phyloP scores from a whole-genome alignment of 2,888 invertebrate genomes.

The Crepidodera aurea region DNA sequence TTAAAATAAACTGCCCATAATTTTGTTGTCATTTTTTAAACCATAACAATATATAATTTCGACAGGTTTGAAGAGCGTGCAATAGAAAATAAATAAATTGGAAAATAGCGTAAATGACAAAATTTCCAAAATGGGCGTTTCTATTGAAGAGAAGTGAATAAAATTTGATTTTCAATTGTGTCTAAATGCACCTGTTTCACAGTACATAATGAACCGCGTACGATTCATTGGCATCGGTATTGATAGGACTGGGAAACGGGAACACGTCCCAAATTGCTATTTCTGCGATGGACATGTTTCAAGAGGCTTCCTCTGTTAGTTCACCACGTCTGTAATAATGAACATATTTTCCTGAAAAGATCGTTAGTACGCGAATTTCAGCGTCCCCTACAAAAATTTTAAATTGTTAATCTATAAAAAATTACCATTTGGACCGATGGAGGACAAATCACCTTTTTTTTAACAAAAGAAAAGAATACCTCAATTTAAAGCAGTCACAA shows the following conservation, averaged over 20 bases:
- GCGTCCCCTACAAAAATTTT: slow-evolving; percentile 3
- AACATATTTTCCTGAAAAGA: slow-evolving; percentile 16
- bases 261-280: slow-evolving; percentile 13
- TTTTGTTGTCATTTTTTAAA: too few species aligned
- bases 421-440: neutral
- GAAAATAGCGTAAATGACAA: neutral
- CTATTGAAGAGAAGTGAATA: neutral
- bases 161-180: slow-evolving; percentile 9
- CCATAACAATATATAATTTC: too few species aligned
- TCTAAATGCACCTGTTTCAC: slow-evolving; percentile 6
- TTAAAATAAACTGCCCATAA: too few species aligned
- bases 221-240: slow-evolving; percentile 8
- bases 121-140: neutral
- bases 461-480: neutral
- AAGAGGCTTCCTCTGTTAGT: slow-evolving; percentile 13
- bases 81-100: neutral
- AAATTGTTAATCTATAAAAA: slow-evolving; percentile 5
- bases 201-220: slow-evolving; percentile 2
- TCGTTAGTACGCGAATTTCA: slow-evolving; percentile 8
- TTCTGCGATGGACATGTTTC: slow-evolving; percentile 15
- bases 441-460: neutral
- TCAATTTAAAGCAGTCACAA: too few species aligned
- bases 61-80: too few species aligned
- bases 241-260: slow-evolving; percentile 6
- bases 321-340: slow-evolving; percentile 13